Percentiles rank a stretch among this genome's conserved stretches.
Evolutionary conservation across 1,140 invertebrate species (phyloP).

Genomic region (Paraescarpia echinospica): DNA sequence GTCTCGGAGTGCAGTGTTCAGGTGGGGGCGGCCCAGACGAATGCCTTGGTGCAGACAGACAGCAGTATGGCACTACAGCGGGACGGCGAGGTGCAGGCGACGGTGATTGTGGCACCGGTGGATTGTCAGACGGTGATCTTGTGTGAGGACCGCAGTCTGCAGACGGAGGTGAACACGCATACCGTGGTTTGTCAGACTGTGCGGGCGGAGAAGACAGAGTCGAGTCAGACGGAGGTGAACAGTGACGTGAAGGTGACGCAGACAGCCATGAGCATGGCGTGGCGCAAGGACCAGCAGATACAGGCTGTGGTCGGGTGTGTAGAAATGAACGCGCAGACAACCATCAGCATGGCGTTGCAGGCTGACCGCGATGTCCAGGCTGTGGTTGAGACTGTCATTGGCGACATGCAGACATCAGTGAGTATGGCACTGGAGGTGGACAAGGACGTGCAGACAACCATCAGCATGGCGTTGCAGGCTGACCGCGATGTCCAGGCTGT

Average conservation of each 20-base stretch:
- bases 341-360: conserved; percentile 22
- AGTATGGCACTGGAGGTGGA: conserved; percentile 14
- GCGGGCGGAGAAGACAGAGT: background rate
- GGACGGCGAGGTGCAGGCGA: conserved; percentile 18
- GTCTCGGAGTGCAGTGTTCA: background rate
- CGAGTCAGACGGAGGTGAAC: conserved; percentile 13
- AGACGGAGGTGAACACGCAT: conserved; percentile 5
- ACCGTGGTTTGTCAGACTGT: background rate
- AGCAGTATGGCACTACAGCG: conserved; percentile 20
- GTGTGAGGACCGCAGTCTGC: background rate
- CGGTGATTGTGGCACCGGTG: background rate
- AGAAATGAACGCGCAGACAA: conserved; percentile 17
- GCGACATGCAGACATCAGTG: conserved; percentile 15
- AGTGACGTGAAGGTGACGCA: background rate
- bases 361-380: conserved; percentile 22
- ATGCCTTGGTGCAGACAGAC: conserved; percentile 17
- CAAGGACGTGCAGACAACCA: conserved; percentile 7
- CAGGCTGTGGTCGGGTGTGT: conserved; percentile 7
- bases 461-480: conserved; percentile 21
- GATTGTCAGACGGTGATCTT: conserved; percentile 1
- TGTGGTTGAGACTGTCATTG: background rate
- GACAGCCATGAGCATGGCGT: conserved; percentile 13
- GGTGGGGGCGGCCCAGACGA: background rate
- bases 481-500: conserved; percentile 23
- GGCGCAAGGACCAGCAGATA: background rate